Evolutionary conservation across 2,888 invertebrate genomes (phyloP).

Genomic region (Plusia festucae): DNA sequence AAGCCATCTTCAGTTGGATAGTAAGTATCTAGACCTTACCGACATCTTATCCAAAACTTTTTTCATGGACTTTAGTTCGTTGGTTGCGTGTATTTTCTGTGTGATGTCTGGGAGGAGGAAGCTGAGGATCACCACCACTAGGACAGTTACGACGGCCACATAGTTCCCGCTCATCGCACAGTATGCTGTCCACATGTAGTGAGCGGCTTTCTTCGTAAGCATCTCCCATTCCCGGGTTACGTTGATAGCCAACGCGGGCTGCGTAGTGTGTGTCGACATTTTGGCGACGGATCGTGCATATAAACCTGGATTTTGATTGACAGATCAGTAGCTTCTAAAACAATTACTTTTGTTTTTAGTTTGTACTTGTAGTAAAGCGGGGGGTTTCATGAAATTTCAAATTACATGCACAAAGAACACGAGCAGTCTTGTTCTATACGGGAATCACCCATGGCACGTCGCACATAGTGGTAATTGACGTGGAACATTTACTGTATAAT

Average conservation of each 20-base stretch:
- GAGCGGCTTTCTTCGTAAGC: conserved; percentile 35
- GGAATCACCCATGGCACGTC: no score
- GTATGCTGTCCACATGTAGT: conserved; percentile 58
- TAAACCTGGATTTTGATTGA: conserved; percentile 25
- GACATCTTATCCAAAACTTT: conserved; percentile 69
- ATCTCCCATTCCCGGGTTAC: conserved; percentile 25
- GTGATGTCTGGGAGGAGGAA: conserved; percentile 74
- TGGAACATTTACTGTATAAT: no score
- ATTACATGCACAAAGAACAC: no score
- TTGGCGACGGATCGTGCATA: conserved; percentile 15
- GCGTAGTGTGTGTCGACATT: conserved; percentile 1
- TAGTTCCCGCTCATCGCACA: conserved; percentile 63
- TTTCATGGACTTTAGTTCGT: conserved; percentile 73
- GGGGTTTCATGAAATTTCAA: no score
- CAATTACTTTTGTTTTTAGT: no score
- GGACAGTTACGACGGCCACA: conserved; percentile 63
- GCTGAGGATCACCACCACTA: conserved; percentile 70
- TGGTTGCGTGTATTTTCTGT: conserved; percentile 67
- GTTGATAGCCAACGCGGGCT: not conserved
- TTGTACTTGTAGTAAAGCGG: no score
- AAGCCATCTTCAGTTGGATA: not conserved
- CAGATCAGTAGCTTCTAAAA: not conserved
- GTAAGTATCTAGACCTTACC: conserved; percentile 60
- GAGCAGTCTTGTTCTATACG: no score
- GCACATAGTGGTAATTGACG: no score